Evolutionary conservation across 2,888 invertebrate genomes (phyloP).

Genomic region (Caenorhabditis afra): DNA sequence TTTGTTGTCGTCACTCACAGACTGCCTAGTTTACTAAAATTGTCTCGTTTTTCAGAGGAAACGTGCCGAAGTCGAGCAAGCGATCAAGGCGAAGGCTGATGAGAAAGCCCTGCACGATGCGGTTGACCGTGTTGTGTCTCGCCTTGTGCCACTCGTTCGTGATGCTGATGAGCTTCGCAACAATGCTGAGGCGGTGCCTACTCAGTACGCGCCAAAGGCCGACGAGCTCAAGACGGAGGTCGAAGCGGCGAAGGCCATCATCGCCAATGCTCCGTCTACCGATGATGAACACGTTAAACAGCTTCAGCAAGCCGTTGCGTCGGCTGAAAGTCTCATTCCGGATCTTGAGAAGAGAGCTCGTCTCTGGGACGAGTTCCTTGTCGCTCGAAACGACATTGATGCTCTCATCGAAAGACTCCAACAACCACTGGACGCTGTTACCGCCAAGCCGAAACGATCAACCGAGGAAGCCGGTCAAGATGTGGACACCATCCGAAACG

Average conservation of each 20-base stretch:
- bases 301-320: conserved; percentile 52
- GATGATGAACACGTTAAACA: conserved; percentile 48
- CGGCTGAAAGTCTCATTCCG: conserved; percentile 58
- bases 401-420: conserved; percentile 60
- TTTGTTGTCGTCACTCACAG: conserved; percentile 10
- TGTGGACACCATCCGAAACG: conserved; percentile 44
- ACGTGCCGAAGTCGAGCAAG: conserved; percentile 61
- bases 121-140: conserved; percentile 52
- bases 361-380: conserved; percentile 69
- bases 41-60: conserved; percentile 45
- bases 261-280: conserved; percentile 42
- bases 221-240: conserved; percentile 60
- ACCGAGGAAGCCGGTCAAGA: conserved; percentile 54
- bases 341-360: conserved; percentile 61
- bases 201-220: conserved; percentile 62
- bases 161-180: conserved; percentile 60
- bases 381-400: conserved; percentile 65
- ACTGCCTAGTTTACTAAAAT: too few relatives aligned
- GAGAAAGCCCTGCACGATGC: conserved; percentile 58
- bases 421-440: conserved; percentile 53
- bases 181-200: conserved; percentile 66
- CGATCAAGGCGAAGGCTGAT: conserved; percentile 55
- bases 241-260: conserved; percentile 46
- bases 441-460: conserved; percentile 45
- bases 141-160: conserved; percentile 61